Evolutionary conservation across 2,888 invertebrate species (phyloP).

Genomic region (Lasioglossum figueresi): DNA sequence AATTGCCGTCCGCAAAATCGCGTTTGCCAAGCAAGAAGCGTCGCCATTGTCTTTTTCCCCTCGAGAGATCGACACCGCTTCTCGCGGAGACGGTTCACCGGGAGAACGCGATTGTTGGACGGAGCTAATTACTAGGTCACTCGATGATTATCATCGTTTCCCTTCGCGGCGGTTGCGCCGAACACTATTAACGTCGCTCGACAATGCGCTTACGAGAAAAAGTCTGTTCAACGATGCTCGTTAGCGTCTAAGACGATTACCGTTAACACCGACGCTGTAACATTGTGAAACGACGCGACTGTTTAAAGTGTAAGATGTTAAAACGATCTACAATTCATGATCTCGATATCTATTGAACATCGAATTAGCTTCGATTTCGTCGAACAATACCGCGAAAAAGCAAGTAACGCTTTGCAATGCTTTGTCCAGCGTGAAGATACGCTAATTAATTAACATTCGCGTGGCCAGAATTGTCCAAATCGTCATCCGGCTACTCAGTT

Average conservation of each 20-base stretch:
- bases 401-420: too few species aligned
- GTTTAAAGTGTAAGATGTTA: neutral
- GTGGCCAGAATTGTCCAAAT: too few species aligned
- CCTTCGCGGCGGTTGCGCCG: neutral
- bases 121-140: slow-evolving; percentile 48
- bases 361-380: too few species aligned
- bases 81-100: neutral
- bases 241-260: neutral
- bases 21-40: neutral
- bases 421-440: too few species aligned
- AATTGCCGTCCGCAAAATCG: neutral
- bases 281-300: neutral
- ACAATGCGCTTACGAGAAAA: neutral
- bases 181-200: slow-evolving; percentile 17
- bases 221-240: slow-evolving; percentile 1
- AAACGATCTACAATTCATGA: too few species aligned
- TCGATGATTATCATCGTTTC: slow-evolving; percentile 42
- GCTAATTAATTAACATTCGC: too few species aligned
- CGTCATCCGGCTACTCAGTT: too few species aligned
- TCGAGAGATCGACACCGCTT: neutral
- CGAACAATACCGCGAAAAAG: too few species aligned
- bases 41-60: neutral
- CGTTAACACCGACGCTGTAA: neutral
- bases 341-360: too few species aligned
- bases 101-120: slow-evolving; percentile 35